Percentiles rank a stretch among this genome's conserved stretches.
Conservation (phyloP, 2,888 invertebrate genomes). For the Sesia apiformis region DNA sequence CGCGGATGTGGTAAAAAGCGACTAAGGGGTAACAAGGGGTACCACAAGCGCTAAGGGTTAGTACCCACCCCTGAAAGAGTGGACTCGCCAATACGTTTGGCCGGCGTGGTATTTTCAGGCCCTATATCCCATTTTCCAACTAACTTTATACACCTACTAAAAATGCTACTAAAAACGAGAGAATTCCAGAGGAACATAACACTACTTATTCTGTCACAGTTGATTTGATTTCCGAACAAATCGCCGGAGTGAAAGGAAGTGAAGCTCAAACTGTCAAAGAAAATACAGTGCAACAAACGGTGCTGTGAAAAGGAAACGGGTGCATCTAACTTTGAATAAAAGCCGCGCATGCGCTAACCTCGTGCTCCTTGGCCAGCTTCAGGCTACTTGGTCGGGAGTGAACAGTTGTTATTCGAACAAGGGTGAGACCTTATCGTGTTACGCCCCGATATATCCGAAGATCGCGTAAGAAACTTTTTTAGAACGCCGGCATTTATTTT, state of each 20-base stretch:
- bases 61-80: no score
- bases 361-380: neutral
- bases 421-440: neutral
- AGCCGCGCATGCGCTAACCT: neutral
- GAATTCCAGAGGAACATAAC: no score
- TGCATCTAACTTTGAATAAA: slow-evolving; percentile 11
- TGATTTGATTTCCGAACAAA: neutral
- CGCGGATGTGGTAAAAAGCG: no score
- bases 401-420: neutral
- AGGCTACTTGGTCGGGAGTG: neutral
- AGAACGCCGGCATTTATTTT: slow-evolving; percentile 2
- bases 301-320: neutral
- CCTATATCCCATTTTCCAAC: no score
- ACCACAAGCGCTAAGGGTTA: no score
- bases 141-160: no score
- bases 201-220: neutral
- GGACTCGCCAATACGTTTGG: no score
- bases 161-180: no score
- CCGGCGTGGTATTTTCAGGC: no score
- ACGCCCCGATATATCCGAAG: neutral
- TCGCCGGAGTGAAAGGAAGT: neutral
- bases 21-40: no score
- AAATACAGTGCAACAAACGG: neutral
- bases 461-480: slow-evolving; percentile 9
- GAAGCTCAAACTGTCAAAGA: neutral